Percentiles rank a stretch among this genome's conserved stretches.
Conservation (phyloP, 2,888 invertebrate genomes). For the Drosophila borborema region DNA sequence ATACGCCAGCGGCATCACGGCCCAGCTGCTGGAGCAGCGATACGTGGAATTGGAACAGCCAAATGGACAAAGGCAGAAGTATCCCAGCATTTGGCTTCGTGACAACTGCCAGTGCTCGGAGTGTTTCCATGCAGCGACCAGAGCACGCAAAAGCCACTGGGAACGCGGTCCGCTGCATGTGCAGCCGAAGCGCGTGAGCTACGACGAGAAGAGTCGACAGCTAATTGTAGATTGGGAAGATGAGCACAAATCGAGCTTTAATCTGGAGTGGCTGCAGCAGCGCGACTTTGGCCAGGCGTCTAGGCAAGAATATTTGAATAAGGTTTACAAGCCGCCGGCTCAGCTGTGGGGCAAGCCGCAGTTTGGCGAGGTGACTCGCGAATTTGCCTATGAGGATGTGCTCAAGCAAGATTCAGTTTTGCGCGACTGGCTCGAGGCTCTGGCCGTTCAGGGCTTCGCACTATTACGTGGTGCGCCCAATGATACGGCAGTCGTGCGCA, state of each 20-base stretch:
- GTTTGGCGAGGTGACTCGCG: slow-evolving; percentile 86
- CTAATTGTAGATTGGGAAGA: slow-evolving; percentile 87
- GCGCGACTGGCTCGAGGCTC: slow-evolving; percentile 87
- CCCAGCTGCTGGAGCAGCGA: slow-evolving; percentile 43
- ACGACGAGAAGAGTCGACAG: slow-evolving; percentile 49
- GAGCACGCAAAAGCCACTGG: slow-evolving; percentile 88
- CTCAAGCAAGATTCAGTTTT: slow-evolving; percentile 85
- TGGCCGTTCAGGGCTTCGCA: slow-evolving; percentile 88
- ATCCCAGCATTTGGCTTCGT: slow-evolving; percentile 89
- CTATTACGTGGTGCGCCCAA: slow-evolving; percentile 87
- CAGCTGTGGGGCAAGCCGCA: slow-evolving; percentile 86
- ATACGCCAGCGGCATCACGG: slow-evolving; percentile 36
- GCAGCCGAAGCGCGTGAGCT: slow-evolving; percentile 66
- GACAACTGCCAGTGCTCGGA: slow-evolving; percentile 90
- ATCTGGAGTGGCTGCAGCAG: slow-evolving; percentile 87
- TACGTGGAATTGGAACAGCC: slow-evolving; percentile 54
- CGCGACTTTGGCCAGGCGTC: slow-evolving; percentile 86
- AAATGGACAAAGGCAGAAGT: slow-evolving; percentile 83
- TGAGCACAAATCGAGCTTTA: slow-evolving; percentile 87
- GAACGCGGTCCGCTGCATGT: slow-evolving; percentile 85
- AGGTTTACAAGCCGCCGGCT: slow-evolving; percentile 86
- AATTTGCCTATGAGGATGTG: slow-evolving; percentile 86
- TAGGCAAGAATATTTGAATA: slow-evolving; percentile 86
- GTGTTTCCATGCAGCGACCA: slow-evolving; percentile 88
- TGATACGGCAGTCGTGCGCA: slow-evolving; percentile 86